Evolutionary conservation across 2,888 invertebrate species (phyloP), one percentile per base, ranked within the genome.

Genomic region (Hypselothyrea guttata): DNA sequence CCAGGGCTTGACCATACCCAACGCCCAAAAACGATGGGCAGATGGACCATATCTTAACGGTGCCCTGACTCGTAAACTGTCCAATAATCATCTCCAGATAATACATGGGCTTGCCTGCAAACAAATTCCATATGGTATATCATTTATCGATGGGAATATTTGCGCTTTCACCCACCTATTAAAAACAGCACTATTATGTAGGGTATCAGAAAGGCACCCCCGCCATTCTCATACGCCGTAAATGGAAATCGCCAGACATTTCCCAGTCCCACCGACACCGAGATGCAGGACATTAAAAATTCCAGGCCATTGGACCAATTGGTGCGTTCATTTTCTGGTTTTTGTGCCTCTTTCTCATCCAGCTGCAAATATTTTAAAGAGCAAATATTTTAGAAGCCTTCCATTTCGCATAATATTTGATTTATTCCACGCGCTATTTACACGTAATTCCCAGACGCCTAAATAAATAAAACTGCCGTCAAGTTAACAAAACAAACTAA

Each of bases 51-150:
- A 95, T 92, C 87, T 93, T 94, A 0, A 95, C 93, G 7, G 94
- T 94, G 49, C 96, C 96, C 81, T 93, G 93, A 53, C 94, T 94
- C 53, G 94, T 93, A 86, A 96, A 97, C 88, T 97, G 97, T 8
- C 97, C 97, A 7, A 97, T 87, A 1, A 93, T 91, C 91, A 95
- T 94, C 90, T 97, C 97, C 86, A 97, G 90, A 86, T 95, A 96
- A 88, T 97, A 96, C 91, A 97, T 92, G 0, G 95, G 96, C 74
- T 95, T 93, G 44, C 95, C 95, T 58, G 91, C 1, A 11, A 35
- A 15, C 7, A 8, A n/a, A 27, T 3, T n/a, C n/a, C n/a, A 28
- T 53, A 91, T 16, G 3, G 8, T 38, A 3, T 2, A 1, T 22
- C 3, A 34, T 1, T 4, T 22, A 22, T n/a, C 22, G 5, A 33